Base-by-base conservation (phyloP, 2,888 invertebrate species). In the Sepiola atlantica region DNA sequence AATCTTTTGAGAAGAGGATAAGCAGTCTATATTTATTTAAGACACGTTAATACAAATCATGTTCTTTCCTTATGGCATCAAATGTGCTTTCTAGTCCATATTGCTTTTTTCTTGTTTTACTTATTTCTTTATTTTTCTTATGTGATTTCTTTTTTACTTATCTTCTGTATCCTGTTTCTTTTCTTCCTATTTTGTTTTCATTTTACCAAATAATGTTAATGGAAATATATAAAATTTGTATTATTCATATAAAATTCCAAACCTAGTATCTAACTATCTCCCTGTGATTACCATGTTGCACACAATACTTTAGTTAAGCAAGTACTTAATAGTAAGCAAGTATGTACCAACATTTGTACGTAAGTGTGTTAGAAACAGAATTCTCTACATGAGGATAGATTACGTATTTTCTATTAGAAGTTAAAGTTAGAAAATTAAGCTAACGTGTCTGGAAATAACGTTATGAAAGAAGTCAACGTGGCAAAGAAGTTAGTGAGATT, bases 1-100 rank as follows among this genome's bases (percentile, higher is more conserved):
- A 77, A 77, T 77, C 77, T 77, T 77, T 77, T 77, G 77, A 77
- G 77, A n/a, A n/a, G n/a, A 77, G n/a, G 77, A 77, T 77, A n/a
- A 77, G 77, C 77, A 77, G n/a, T 77, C 21, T 77, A 16, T 77
- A 12, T 16, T 77, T 61, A 21, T 61, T 77, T n/a, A 77, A 77
- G 77, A n/a, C 77, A 77, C 12, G 77, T 28, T n/a, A 18, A n/a
- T n/a, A 77, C n/a, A 77, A 77, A 77, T 77, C n/a, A 21, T 77
- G 14, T 77, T 77, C 77, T 77, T 77, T 32, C 14, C 2, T 77
- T 77, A 14, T 77, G n/a, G n/a, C 77, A 77, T 77, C 12, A 77
- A 32, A 32, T 77, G 77, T n/a, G 21, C n/a, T n/a, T 77, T n/a
- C n/a, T n/a, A 10, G 4, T 77, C 77, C n/a, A n/a, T 77, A 8